phyloP scores from a whole-genome alignment of 2,888 invertebrate species.

The Furcula furcula region DNA sequence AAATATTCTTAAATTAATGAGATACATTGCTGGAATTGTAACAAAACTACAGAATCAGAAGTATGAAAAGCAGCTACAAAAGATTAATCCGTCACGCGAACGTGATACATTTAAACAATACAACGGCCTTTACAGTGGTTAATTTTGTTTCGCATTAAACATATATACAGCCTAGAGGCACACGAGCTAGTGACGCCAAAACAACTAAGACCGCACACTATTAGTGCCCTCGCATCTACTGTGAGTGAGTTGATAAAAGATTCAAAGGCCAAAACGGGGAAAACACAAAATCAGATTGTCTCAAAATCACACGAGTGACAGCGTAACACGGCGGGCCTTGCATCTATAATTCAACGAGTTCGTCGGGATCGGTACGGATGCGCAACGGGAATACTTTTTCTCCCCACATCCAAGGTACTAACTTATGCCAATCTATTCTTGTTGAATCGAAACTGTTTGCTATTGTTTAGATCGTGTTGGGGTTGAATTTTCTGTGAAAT shows the following conservation, averaged over 20 bases:
- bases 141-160: no score
- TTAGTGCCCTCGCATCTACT: constrained; percentile 58
- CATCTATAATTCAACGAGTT: constrained; percentile 73
- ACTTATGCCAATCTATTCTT: constrained; percentile 58
- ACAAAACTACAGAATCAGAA: no score
- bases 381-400: constrained; percentile 49
- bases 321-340: constrained; percentile 57
- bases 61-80: no score
- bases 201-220: constrained; percentile 41
- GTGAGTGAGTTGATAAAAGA: constrained; percentile 70
- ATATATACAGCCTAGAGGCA: no score
- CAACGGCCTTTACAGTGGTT: no score
- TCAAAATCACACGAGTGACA: constrained; percentile 78
- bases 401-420: constrained; percentile 29
- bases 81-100: no score
- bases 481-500: no score
- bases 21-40: no score
- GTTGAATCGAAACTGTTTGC: constrained; percentile 35
- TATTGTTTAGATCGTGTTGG: constrained; percentile 26
- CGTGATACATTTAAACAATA: no score
- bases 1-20: no score
- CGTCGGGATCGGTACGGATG: constrained; percentile 32
- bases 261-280: constrained; percentile 74
- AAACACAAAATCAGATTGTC: constrained; percentile 80
- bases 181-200: background rate